Base-by-base conservation (phyloP, 2,113 vertebrate species). In the Macquaria australasica region DNA sequence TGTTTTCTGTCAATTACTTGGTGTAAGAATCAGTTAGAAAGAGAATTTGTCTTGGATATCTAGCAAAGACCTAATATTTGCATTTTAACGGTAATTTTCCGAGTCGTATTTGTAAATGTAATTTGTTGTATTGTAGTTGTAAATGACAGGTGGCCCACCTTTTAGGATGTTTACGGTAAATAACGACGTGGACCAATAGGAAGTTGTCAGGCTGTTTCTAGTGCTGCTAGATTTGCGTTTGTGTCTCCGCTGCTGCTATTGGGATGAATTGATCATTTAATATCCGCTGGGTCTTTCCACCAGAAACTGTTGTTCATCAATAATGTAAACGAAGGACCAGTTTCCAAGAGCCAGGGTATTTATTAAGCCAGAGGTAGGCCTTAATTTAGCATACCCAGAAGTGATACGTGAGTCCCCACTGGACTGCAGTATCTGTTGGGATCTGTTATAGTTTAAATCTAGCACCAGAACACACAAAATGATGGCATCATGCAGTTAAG, bases 161-260 rank as follows among this genome's bases (percentile, higher is more conserved):
- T 77, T 81, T 86, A 77, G 4, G 18, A 50, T n/a, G 15, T 23
- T 88, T 94, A 93, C 89, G 93, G 93, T 94, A 91, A 75, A 81
- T 23, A 62, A 6, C 25, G 71, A 95, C 90, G 87, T 94, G 91
- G 91, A 88, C 93, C 90, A 94, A 94, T 93, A 18, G 79, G 23
- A 91, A 93, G 86, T 79, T 50, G 53, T 53, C 77, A 25, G 11
- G 1, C 12, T 67, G 77, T 21, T 25, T 41, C n/a, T 23, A 3
- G 3, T 16, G 6, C 5, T 28, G 34, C 8, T 8, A 18, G 28
- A 34, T 20, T 0, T 60, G 9, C 39, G 14, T 12, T 21, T 23
- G 14, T 43, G 5, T 37, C 21, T 10, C 28, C 25, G 58, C 3
- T 15, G 1, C 28, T 39, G 58, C 6, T 15, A 12, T 25, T 5